Evolutionary conservation across 2,797 vertebrate species (phyloP).

Genomic region (Myiotriccus ornatus): DNA sequence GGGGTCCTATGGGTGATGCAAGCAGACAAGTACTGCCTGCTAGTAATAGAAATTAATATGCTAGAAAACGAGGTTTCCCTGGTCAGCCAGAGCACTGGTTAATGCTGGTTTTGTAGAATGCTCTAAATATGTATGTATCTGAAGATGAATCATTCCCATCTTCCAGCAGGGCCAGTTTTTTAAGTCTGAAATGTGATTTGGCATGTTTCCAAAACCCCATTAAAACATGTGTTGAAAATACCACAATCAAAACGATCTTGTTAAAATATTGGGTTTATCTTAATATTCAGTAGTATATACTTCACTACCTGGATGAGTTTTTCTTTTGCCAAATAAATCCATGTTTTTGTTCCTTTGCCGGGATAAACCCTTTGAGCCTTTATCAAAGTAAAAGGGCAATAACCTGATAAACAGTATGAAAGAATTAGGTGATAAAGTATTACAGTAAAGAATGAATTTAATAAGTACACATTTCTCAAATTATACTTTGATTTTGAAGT

Average conservation of each 20-base stretch:
- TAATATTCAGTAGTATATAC: slow-evolving; percentile 25
- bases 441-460: slow-evolving; percentile 28
- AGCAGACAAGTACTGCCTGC: background rate
- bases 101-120: background rate
- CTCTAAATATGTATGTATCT: background rate
- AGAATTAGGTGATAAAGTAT: slow-evolving; percentile 52
- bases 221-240: background rate
- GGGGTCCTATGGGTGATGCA: background rate
- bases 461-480: slow-evolving; percentile 14
- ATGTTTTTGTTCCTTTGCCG: slow-evolving; percentile 48
- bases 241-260: background rate
- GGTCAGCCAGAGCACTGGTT: background rate
- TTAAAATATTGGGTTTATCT: slow-evolving; percentile 16
- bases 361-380: slow-evolving; percentile 53
- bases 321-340: slow-evolving; percentile 33
- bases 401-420: slow-evolving; percentile 17
- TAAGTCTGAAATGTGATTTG: background rate
- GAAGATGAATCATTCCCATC: background rate
- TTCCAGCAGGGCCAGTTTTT: background rate
- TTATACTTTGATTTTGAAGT: slow-evolving; percentile 44
- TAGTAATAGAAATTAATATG: background rate
- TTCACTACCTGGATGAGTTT: slow-evolving; percentile 28
- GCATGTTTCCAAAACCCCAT: background rate
- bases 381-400: slow-evolving; percentile 61
- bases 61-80: background rate